phyloP scores from a whole-genome alignment of 2,113 vertebrate species.

The Labeo catla region DNA sequence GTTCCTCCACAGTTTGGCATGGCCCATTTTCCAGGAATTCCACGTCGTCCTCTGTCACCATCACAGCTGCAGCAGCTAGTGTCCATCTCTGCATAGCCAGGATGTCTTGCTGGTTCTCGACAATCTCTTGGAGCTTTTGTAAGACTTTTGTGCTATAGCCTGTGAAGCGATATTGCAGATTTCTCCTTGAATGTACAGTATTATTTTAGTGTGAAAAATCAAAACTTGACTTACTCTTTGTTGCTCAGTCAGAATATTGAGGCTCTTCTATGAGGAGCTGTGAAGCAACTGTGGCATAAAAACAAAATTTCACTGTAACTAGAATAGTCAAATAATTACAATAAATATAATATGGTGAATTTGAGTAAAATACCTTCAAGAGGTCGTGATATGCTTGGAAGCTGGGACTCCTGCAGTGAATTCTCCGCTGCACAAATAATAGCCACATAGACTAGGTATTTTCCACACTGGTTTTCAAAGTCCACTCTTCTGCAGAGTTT shows the following conservation, averaged over 20 bases:
- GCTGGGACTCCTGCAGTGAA: not conserved
- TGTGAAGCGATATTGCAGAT: not conserved
- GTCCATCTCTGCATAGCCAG: not conserved
- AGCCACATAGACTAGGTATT: not conserved
- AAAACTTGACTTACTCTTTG: not conserved
- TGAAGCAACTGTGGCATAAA: not conserved
- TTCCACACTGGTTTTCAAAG: no score
- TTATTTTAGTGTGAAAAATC: not conserved
- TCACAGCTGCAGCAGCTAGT: not conserved
- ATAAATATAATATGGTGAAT: not conserved
- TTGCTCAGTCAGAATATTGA: not conserved
- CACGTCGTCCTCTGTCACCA: not conserved
- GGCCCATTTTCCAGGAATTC: not conserved
- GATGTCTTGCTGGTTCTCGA: not conserved
- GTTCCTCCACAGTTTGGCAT: not conserved
- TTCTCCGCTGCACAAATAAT: not conserved
- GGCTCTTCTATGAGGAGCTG: slow-evolving; percentile 68
- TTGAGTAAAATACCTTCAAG: not conserved
- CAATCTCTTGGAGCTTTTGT: no score
- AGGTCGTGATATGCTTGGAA: no score
- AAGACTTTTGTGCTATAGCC: not conserved
- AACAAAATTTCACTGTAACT: slow-evolving; percentile 12
- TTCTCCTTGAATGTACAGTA: not conserved
- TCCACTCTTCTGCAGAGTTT: no score
- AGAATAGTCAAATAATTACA: not conserved